Base-by-base conservation (phyloP, 2,888 invertebrate species). In the Tachystola acroxantha region DNA sequence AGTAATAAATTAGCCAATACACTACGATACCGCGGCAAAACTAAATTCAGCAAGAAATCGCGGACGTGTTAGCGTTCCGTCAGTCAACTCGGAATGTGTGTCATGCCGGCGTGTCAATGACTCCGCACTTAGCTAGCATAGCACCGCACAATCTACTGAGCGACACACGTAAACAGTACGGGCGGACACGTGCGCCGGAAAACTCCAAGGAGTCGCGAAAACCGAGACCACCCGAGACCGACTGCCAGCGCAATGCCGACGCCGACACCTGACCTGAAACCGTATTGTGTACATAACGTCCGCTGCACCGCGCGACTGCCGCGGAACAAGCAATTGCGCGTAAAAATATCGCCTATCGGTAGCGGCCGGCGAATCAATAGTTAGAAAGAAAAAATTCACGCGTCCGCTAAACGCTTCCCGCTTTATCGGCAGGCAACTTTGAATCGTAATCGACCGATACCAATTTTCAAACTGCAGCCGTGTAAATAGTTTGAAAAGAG, bases 41-140 rank as follows among this genome's bases (percentile, higher is more conserved):
- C 3, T 28, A 50, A 46, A 50, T 45, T 51, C 52, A 64, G 68
- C 70, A 66, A 64, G 70, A 73, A 63, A 63, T 60, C 60, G 59
- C 66, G 63, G 67, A 70, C 74, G 72, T 72, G 68, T 61, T 64
- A 57, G 54, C 67, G 68, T 64, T 63, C 75, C 68, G 75, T 75
- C 79, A 73, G 64, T 62, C 65, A 57, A 46, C 54, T 65, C 68
- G 67, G 82, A 84, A 86, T 87, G 84, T 86, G 68, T 88, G 87
- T 87, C 88, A 88, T 66, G 75, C 65, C 68, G 70, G 64, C 71
- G 73, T 74, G 84, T 85, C 85, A 85, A 69, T 79, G 85, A 84
- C 84, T 74, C 66, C 63, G 65, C 64, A 64, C 67, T 61, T 56
- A 60, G 58, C 61, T 57, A 52, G 46, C 48, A 25, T 5, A n/a